These are phyloP conservation scores for Oligia fasciuncula DNA, from an alignment of 2,888 invertebrate species.

Conservation along the genomic window DNA sequence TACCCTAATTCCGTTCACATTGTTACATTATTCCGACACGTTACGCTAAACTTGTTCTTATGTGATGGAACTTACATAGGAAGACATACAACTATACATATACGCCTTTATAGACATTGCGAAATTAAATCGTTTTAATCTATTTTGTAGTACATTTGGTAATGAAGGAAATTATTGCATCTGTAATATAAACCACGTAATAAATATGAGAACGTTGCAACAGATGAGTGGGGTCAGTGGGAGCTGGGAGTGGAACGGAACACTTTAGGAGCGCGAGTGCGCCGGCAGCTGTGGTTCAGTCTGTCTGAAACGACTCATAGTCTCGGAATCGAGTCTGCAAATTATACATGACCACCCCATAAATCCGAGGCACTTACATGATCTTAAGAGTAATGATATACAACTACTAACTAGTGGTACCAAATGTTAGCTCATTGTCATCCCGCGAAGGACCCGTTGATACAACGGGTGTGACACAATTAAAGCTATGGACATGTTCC, in stretches of 20 bases:
- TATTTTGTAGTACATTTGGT: conserved; percentile 52
- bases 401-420: conserved; percentile 87
- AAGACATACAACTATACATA: conserved; percentile 88
- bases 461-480: conserved; percentile 89
- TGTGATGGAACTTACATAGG: conserved; percentile 87
- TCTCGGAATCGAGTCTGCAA: conserved; percentile 74
- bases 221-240: conserved; percentile 42
- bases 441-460: conserved; percentile 87
- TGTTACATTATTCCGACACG: conserved; percentile 74
- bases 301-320: conserved; percentile 51
- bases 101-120: conserved; percentile 79
- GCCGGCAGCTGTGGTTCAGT: conserved; percentile 49
- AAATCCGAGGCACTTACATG: conserved; percentile 89
- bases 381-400: conserved; percentile 89
- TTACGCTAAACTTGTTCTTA: conserved; percentile 79
- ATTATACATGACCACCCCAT: conserved; percentile 85
- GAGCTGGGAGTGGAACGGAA: conserved; percentile 38
- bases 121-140: conserved; percentile 66
- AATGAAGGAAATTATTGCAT: conserved; percentile 58
- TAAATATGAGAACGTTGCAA: conserved; percentile 54
- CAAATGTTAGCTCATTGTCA: conserved; percentile 85
- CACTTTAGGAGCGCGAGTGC: conserved; percentile 38
- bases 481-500: conserved; percentile 90
- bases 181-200: conserved; percentile 42
- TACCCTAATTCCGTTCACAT: conserved; percentile 82